A percentile compares a stretch with the other conserved stretches of the same genome.
phyloP scores from a whole-genome alignment of 2,113 vertebrate genomes.

The Turnix velox region DNA sequence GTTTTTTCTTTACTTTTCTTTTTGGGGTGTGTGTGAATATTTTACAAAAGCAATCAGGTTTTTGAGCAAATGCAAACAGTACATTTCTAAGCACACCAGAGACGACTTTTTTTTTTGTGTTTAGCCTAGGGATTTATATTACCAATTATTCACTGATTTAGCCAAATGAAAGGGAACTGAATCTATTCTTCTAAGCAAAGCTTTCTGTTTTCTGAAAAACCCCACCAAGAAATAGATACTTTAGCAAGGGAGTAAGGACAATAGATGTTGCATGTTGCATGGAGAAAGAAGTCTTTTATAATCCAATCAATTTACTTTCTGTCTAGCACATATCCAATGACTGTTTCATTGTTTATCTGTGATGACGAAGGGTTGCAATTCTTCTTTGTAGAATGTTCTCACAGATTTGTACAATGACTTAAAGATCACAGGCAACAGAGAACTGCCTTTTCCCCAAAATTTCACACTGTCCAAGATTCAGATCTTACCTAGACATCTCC shows the following conservation, averaged over 20 bases:
- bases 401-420: slow-evolving; percentile 31
- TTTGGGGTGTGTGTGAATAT: not conserved
- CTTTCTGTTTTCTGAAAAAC: slow-evolving; percentile 44
- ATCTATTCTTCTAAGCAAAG: not conserved
- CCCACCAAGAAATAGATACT: slow-evolving; percentile 51
- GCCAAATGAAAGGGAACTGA: slow-evolving; percentile 11
- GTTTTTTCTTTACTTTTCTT: not conserved
- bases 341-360: not conserved
- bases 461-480: not conserved
- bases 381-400: slow-evolving; percentile 11
- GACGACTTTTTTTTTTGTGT: not conserved
- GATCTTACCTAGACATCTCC: not conserved
- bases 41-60: not conserved
- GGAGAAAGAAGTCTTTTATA: slow-evolving; percentile 50
- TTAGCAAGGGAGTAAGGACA: slow-evolving; percentile 12
- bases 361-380: not conserved
- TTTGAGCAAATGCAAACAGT: not conserved
- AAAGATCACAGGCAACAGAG: not conserved
- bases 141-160: not conserved
- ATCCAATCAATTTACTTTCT: slow-evolving; percentile 16
- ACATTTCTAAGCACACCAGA: not conserved
- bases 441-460: not conserved
- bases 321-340: not conserved
- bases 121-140: slow-evolving; percentile 2
- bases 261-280: not conserved